Conservation (phyloP, 2,888 invertebrate genomes). For the Antitype chi region DNA sequence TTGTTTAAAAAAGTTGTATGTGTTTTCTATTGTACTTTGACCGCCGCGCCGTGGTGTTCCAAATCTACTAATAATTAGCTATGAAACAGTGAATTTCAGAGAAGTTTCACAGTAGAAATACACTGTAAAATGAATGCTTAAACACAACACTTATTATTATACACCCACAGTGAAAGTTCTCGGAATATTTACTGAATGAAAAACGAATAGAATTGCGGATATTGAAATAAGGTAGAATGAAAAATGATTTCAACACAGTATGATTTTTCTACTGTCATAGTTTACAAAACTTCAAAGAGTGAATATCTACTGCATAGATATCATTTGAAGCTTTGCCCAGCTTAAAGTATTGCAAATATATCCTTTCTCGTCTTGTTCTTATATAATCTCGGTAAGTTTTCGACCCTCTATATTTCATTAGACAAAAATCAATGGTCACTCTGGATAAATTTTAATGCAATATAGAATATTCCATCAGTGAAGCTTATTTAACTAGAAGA, state of each 20-base stretch:
- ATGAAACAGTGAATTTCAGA: neutral
- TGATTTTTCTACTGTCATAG: conserved; percentile 8
- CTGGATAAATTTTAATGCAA: neutral
- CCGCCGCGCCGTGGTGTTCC: neutral
- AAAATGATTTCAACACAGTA: neutral
- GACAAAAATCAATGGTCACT: neutral
- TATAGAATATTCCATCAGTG: neutral
- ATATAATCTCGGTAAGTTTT: neutral
- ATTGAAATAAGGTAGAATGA: no score
- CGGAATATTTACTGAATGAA: neutral
- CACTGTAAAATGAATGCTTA: neutral
- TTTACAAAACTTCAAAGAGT: conserved; percentile 31
- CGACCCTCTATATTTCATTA: neutral
- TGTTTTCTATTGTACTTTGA: neutral
- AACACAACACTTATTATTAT: neutral
- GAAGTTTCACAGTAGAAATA: neutral
- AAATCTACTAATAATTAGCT: conserved; percentile 2
- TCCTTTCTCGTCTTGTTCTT: neutral
- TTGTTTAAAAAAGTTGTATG: neutral
- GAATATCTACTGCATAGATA: conserved; percentile 53
- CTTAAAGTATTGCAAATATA: conserved; percentile 19
- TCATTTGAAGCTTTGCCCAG: conserved; percentile 41
- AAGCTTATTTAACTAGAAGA: neutral
- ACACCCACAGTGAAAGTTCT: conserved; percentile 16
- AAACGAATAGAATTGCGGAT: neutral